phyloP scores from a whole-genome alignment of 1,140 invertebrate genomes.

The Drosophila arawakana region DNA sequence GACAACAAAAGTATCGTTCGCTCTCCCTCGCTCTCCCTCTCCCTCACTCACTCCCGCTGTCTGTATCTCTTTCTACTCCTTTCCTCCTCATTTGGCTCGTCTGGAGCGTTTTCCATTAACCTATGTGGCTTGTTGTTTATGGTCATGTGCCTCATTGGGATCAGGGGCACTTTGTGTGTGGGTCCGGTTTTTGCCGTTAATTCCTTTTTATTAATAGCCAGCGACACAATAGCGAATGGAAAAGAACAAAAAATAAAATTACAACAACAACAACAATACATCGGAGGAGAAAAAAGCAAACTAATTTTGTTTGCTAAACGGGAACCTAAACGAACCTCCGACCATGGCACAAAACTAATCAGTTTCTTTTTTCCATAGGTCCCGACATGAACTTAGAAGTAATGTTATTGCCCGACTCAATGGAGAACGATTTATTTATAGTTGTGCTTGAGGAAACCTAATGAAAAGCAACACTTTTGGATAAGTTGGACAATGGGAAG shows the following conservation, averaged over 20 bases:
- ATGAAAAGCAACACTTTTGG: not conserved
- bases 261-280: not conserved
- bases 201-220: slow-evolving; percentile 81
- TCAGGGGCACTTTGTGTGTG: slow-evolving; percentile 63
- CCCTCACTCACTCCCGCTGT: not conserved
- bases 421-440: slow-evolving; percentile 1
- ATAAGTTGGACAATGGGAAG: too few species aligned
- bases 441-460: not conserved
- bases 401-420: slow-evolving; percentile 33
- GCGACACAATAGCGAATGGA: slow-evolving; percentile 52
- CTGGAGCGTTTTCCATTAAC: slow-evolving; percentile 21
- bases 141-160: slow-evolving; percentile 74
- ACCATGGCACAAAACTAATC: slow-evolving; percentile 64
- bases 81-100: not conserved
- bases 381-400: slow-evolving; percentile 15
- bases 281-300: slow-evolving; percentile 1
- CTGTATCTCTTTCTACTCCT: not conserved
- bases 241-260: slow-evolving; percentile 26
- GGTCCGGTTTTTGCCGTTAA: slow-evolving; percentile 81
- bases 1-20: slow-evolving; percentile 47
- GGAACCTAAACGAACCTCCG: slow-evolving; percentile 35
- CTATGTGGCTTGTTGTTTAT: slow-evolving; percentile 64
- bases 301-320: slow-evolving; percentile 59
- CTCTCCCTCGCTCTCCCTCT: not conserved
- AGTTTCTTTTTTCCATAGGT: slow-evolving; percentile 42